phyloP scores from a whole-genome alignment of 2,888 invertebrate species.

The Caenorhabditis japonica region DNA sequence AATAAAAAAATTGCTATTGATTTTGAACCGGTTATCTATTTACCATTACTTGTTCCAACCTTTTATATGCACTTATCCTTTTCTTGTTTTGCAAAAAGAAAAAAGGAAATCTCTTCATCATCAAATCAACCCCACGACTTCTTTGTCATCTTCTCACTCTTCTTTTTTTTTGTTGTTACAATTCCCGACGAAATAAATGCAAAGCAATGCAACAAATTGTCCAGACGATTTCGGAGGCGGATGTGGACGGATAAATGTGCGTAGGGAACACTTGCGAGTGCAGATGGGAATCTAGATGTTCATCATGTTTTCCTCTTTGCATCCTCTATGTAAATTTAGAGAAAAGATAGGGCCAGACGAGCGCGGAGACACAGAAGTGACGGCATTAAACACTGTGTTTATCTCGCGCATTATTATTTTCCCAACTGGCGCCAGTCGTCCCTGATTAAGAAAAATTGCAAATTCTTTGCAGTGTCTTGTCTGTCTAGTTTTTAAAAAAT shows the following conservation, averaged over 20 bases:
- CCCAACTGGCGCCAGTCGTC: conserved; percentile 8
- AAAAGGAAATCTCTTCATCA: too few species aligned
- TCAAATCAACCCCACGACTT: too few species aligned
- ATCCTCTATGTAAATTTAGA: conserved; percentile 37
- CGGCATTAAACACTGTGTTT: conserved; percentile 38
- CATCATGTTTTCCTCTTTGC: conserved; percentile 27
- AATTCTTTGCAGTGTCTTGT: conserved; percentile 8
- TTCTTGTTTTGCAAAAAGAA: conserved; percentile 4
- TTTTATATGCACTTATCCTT: too few species aligned
- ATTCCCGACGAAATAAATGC: conserved; percentile 16
- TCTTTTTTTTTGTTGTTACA: conserved; percentile 3
- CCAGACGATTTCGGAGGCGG: conserved; percentile 25
- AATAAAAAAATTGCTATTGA: too few species aligned
- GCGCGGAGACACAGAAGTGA: conserved; percentile 9
- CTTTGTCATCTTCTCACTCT: background rate
- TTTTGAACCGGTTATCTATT: too few species aligned
- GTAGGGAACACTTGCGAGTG: conserved; percentile 33
- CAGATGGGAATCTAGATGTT: conserved; percentile 46
- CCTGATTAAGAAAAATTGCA: conserved; percentile 36
- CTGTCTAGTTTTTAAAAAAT: background rate
- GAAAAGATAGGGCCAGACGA: conserved; percentile 30
- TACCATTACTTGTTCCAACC: too few species aligned
- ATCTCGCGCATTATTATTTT: conserved; percentile 33
- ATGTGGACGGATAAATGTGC: conserved; percentile 25
- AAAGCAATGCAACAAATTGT: conserved; percentile 48